These are phyloP conservation scores for Hypanus sabinus DNA, from an alignment of 2,113 vertebrate species.

Conservation along the genomic window DNA sequence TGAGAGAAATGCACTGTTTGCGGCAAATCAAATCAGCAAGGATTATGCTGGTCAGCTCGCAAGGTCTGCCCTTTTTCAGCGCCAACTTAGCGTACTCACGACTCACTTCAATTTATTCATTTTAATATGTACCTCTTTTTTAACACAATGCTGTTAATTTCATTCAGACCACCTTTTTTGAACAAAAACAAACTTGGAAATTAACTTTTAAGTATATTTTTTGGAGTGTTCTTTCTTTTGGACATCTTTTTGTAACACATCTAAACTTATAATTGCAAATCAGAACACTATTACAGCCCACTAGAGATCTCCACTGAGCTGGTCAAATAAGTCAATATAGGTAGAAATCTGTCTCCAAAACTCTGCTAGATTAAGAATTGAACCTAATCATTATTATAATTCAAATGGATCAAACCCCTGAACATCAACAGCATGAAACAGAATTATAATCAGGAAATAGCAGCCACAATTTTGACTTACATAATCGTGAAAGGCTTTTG, in stretches of 20 bases:
- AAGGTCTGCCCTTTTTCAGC: no score
- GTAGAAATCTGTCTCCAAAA: background rate
- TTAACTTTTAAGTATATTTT: background rate
- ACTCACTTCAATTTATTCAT: no score
- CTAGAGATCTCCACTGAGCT: conserved; percentile 22
- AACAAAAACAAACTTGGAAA: background rate
- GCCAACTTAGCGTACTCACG: no score
- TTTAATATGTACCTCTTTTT: no score
- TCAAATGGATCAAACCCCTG: background rate
- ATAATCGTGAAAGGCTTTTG: conserved; percentile 81
- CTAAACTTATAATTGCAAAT: conserved; percentile 22
- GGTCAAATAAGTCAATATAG: background rate
- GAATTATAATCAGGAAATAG: background rate
- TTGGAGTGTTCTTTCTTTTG: background rate
- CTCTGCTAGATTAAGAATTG: background rate
- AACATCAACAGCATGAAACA: background rate
- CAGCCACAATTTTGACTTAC: conserved; percentile 56
- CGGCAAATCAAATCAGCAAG: no score
- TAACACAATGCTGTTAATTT: no score
- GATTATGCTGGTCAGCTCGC: no score
- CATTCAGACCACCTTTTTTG: conserved; percentile 35
- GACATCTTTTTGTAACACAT: background rate
- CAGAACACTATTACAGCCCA: background rate
- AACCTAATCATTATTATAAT: background rate
- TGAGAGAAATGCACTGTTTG: no score